A percentile compares a stretch with the other conserved stretches of the same genome.
Conservation (phyloP, 1,140 invertebrate genomes). For the Bombus confusus region DNA sequence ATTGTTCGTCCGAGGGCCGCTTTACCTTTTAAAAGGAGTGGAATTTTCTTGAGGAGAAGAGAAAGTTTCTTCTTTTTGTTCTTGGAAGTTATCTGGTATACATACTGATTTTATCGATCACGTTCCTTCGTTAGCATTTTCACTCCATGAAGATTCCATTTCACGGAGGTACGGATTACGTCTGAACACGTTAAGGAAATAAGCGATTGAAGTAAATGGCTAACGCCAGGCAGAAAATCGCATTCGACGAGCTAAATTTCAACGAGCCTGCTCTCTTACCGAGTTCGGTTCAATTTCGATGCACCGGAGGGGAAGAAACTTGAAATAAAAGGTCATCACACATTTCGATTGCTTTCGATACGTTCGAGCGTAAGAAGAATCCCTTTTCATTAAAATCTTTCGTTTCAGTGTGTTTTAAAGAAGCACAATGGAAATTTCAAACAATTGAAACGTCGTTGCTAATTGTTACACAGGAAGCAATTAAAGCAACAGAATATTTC, state of each 20-base stretch:
- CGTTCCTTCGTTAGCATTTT: background rate
- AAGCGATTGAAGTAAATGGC: background rate
- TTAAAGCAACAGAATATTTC: too few species aligned
- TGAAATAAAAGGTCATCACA: background rate
- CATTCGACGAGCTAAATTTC: background rate
- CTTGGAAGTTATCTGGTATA: too few species aligned
- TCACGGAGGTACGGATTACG: background rate
- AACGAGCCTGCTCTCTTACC: too few species aligned
- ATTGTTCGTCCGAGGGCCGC: too few species aligned
- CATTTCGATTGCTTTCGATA: background rate
- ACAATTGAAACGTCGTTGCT: too few species aligned
- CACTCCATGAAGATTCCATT: background rate
- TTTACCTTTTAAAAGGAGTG: too few species aligned
- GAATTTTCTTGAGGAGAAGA: too few species aligned
- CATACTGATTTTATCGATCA: background rate
- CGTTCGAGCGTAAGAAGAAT: background rate
- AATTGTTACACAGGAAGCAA: too few species aligned
- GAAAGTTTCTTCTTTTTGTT: too few species aligned
- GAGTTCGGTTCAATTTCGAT: background rate
- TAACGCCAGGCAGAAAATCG: too few species aligned
- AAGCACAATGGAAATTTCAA: too few species aligned
- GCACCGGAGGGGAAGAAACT: background rate
- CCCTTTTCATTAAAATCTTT: background rate
- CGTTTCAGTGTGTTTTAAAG: background rate
- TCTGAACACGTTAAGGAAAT: background rate